Evolutionary conservation across 1,140 invertebrate genomes (phyloP).

Genomic region (Philotrypesis tridentata): DNA sequence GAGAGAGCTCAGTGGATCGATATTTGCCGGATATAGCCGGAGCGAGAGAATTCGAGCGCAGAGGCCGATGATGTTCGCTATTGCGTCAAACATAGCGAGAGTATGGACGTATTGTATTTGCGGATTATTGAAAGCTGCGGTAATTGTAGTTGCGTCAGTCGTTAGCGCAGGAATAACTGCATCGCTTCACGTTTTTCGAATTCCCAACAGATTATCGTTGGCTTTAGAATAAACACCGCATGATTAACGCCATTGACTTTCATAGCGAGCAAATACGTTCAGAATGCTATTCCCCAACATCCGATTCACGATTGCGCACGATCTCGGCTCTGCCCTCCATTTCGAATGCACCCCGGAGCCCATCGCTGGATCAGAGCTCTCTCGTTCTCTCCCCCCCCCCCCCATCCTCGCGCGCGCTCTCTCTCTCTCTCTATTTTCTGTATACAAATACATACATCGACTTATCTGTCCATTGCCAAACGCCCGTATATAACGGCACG

Average conservation of each 20-base stretch:
- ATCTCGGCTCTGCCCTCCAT: too few species aligned
- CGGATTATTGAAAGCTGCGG: background rate
- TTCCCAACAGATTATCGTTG: background rate
- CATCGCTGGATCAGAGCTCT: too few species aligned
- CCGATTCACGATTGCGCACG: too few species aligned
- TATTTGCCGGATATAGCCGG: background rate
- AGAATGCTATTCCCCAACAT: background rate
- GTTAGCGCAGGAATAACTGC: background rate
- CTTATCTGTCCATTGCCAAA: background rate
- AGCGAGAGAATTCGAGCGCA: too few species aligned
- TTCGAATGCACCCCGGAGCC: too few species aligned
- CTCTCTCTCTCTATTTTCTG: too few species aligned
- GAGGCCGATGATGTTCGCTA: too few species aligned
- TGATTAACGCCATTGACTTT: background rate
- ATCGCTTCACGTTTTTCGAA: background rate
- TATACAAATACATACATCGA: background rate
- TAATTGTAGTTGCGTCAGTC: background rate
- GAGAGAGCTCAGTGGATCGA: too few species aligned
- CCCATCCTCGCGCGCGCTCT: too few species aligned
- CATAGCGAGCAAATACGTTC: background rate
- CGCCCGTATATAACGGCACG: constrained; percentile 15
- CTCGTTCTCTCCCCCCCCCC: too few species aligned
- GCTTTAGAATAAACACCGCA: background rate
- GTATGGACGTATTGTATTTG: too few species aligned
- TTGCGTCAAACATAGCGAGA: background rate